Evolutionary conservation across 2,797 vertebrate species (phyloP), one percentile per base, ranked within the genome.

Genomic region (Hydrolagus colliei): DNA sequence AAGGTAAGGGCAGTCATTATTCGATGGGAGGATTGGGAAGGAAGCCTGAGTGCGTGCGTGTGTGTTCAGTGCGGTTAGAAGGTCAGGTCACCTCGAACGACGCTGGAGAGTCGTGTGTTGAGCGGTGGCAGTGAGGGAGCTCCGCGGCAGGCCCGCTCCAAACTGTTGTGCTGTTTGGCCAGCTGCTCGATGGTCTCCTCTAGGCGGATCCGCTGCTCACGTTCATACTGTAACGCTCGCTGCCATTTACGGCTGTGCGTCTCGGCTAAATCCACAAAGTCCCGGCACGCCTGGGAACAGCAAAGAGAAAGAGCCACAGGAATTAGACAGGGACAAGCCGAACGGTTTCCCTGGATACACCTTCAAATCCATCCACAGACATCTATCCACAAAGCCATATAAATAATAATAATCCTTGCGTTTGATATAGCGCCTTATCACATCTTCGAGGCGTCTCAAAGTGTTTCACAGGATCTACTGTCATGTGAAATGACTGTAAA

Each of bases 141-240:
- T 27, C 95, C 94, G 8, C 96, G 95, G 93, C 97, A 98, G 92
- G 98, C 98, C 10, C 96, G 92, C 90, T 99, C 98, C 89, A 99
- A 94, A 92, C 96, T 98, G 93, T 99, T 99, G 93, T 99, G 97
- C 91, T 99, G 97, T 90, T 97, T 98, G 91, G 98, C 98, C 89
- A 99, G 86, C 92, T 98, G 97, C 92, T 99, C 97, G 10, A 99
- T 98, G 90, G 98, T 98, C 89, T 99, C 97, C 90, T 99, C 97
- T 90, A 99, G 94, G 86, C 96, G 97, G 87, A 93, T 91, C 0
- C 98, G 93, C 92, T 98, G 98, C 91, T 99, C 98, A 65, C 97
- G 95, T 93, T 99, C 98, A 95, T 98, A 95, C 92, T 98, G 97
- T 89, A 99, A 94, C 0, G 94, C 96, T n/a, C 97, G 96, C 91